Evolutionary conservation across 2,113 vertebrate genomes (phyloP).

Genomic region (Lasiurus borealis): DNA sequence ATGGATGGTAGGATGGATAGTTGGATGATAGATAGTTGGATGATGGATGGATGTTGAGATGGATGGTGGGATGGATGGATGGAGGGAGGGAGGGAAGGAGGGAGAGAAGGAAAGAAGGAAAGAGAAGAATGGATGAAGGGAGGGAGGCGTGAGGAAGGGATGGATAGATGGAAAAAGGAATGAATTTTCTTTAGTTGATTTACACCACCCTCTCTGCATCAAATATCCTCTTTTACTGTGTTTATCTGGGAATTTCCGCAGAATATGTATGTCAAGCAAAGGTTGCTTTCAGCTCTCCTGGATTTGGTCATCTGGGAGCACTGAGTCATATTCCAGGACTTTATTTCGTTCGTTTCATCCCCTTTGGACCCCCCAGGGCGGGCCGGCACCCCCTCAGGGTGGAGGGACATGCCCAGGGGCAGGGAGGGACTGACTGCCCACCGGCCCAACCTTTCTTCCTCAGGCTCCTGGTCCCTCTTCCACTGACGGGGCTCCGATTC

Average conservation of each 20-base stretch:
- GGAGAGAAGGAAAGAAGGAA: no score
- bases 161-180: not conserved
- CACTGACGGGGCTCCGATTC: constrained; percentile 75
- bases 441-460: constrained; percentile 73
- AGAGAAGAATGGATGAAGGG: not conserved
- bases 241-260: constrained; percentile 56
- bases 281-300: constrained; percentile 31
- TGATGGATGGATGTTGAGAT: no score
- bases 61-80: no score
- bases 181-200: not conserved
- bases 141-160: no score
- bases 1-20: no score
- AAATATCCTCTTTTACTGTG: not conserved
- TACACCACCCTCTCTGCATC: not conserved
- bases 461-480: constrained; percentile 75
- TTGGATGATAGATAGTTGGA: no score
- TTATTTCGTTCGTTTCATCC: constrained; percentile 68
- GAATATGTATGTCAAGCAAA: constrained; percentile 43
- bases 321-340: constrained; percentile 51
- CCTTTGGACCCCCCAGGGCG: constrained; percentile 65
- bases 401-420: constrained; percentile 68
- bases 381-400: constrained; percentile 21
- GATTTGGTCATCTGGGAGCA: constrained; percentile 63
- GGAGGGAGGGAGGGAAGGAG: no score
- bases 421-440: constrained; percentile 52